A percentile compares a stretch with the other conserved stretches of the same genome.
These are phyloP conservation scores for Trichogramma dendrolimi DNA, from an alignment of 2,888 invertebrate genomes.

Conservation along the genomic window DNA sequence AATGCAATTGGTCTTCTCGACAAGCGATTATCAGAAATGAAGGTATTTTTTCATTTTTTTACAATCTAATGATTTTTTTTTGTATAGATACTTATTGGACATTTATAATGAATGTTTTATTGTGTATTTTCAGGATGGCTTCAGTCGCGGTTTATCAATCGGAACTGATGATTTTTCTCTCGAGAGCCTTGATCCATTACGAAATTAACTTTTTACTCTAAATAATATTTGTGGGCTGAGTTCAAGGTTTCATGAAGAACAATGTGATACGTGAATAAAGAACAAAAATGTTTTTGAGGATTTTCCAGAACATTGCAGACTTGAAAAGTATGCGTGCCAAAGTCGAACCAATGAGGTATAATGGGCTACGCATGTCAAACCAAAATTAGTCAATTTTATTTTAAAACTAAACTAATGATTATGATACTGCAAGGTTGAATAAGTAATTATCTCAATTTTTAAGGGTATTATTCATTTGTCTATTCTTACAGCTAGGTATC, in stretches of 20 bases:
- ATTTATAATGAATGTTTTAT: slow-evolving; percentile 23
- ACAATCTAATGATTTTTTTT: slow-evolving; percentile 1
- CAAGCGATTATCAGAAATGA: slow-evolving; percentile 80
- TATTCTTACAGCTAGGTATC: not conserved
- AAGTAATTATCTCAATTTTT: not conserved
- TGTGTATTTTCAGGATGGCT: slow-evolving; percentile 70
- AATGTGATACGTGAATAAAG: slow-evolving; percentile 25
- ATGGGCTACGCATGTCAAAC: slow-evolving; percentile 33
- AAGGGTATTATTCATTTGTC: slow-evolving; percentile 2
- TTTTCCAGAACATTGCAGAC: slow-evolving; percentile 17
- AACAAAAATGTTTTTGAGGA: slow-evolving; percentile 18
- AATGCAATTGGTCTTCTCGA: slow-evolving; percentile 77
- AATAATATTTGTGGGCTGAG: slow-evolving; percentile 1
- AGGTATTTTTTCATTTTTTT: slow-evolving; percentile 56
- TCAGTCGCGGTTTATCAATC: slow-evolving; percentile 80
- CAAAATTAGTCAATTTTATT: slow-evolving; percentile 49
- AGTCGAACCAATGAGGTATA: slow-evolving; percentile 27
- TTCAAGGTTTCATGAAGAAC: slow-evolving; percentile 15
- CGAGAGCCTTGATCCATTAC: slow-evolving; percentile 88
- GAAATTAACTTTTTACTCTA: slow-evolving; percentile 55
- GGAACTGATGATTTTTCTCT: slow-evolving; percentile 91
- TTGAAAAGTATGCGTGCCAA: slow-evolving; percentile 25
- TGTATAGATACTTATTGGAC: not conserved
- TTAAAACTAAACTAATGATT: slow-evolving; percentile 36
- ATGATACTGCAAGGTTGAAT: slow-evolving; percentile 30